Conservation (phyloP, 2,113 vertebrate species). For the Myrmecophaga tridactyla region DNA sequence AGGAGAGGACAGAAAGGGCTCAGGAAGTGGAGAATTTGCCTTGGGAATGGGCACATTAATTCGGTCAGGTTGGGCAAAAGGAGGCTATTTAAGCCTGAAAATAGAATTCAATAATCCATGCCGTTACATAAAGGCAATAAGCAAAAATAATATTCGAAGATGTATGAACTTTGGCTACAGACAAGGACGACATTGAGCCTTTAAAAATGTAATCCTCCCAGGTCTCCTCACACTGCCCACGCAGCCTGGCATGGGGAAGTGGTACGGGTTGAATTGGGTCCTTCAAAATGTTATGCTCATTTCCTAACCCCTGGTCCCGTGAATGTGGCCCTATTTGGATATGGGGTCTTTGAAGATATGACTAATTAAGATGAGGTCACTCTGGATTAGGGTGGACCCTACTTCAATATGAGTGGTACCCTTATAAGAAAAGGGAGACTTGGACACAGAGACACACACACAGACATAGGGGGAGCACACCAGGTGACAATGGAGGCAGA, state of each 20-base stretch:
- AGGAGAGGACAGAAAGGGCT: background rate
- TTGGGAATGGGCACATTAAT: background rate
- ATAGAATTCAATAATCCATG: background rate
- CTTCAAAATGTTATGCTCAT: too few species aligned
- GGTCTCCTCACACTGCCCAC: background rate
- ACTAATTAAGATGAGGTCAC: too few species aligned
- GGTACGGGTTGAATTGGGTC: too few species aligned
- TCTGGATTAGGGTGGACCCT: too few species aligned
- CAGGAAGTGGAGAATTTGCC: background rate
- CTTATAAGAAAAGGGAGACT: too few species aligned
- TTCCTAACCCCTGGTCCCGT: too few species aligned
- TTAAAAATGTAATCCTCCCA: background rate
- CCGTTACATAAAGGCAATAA: background rate
- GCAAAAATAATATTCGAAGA: background rate
- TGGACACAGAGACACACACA: too few species aligned
- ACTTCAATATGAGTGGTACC: too few species aligned
- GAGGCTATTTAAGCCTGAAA: background rate
- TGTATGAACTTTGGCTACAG: background rate
- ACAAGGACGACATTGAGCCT: background rate
- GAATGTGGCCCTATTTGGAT: too few species aligned
- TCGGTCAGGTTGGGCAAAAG: background rate
- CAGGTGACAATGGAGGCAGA: too few species aligned
- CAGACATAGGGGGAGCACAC: too few species aligned
- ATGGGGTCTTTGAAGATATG: too few species aligned
- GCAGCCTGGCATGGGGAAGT: background rate